Evolutionary conservation across 1,140 invertebrate genomes (phyloP).

Genomic region (Tyrophagus putrescentiae): DNA sequence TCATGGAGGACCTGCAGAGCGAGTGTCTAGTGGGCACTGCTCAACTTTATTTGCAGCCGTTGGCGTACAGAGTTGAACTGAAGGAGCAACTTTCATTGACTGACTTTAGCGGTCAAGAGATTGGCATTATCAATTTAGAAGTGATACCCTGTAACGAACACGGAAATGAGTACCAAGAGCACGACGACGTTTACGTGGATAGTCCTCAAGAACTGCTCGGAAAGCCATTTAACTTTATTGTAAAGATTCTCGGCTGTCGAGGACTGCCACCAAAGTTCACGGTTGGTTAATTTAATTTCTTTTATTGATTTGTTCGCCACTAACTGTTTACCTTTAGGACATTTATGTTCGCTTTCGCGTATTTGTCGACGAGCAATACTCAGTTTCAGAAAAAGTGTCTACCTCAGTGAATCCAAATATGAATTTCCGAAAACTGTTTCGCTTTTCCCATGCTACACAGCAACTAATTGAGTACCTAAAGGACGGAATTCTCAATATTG

Average conservation of each 20-base stretch:
- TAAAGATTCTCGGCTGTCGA: constrained; percentile 37
- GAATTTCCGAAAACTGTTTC: constrained; percentile 37
- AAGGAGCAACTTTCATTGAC: constrained; percentile 42
- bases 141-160: constrained; percentile 21
- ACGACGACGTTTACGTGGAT: constrained; percentile 40
- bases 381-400: constrained; percentile 34
- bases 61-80: constrained; percentile 42
- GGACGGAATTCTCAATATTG: constrained; percentile 37
- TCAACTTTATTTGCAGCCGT: constrained; percentile 41
- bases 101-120: constrained; percentile 40
- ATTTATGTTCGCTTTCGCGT: constrained; percentile 42
- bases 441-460: constrained; percentile 35
- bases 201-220: constrained; percentile 37
- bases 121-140: constrained; percentile 40
- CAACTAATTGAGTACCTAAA: constrained; percentile 39
- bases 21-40: constrained; percentile 45
- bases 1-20: constrained; percentile 41
- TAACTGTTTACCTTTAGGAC: constrained; percentile 32
- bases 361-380: constrained; percentile 37
- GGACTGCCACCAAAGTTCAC: constrained; percentile 39
- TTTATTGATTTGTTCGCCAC: not conserved
- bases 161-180: constrained; percentile 38
- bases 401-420: constrained; percentile 42
- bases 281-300: constrained; percentile 31
- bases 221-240: constrained; percentile 36